Evolutionary conservation across 2,113 vertebrate species (phyloP), one percentile per base, ranked within the genome.

Genomic region (Pithys albifrons): DNA sequence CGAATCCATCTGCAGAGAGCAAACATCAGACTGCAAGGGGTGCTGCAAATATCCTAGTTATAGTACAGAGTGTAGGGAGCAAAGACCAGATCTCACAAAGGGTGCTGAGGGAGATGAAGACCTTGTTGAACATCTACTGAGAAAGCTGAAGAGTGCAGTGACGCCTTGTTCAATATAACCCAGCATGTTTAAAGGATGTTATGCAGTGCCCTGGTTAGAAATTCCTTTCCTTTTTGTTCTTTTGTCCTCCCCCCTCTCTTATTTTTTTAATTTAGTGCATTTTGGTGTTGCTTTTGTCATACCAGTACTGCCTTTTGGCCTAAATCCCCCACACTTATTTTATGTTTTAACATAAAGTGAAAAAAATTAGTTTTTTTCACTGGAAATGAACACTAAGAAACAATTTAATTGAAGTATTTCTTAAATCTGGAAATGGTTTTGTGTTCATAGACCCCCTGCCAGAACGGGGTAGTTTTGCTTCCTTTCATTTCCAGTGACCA

Each of bases 361-460:
- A 75, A 96, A 85, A 18, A 17, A 2, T 5, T 1, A 0, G 1
- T 3, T 73, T 72, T 94, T 90, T 85, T 9, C 52, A 24, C 70
- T 91, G 87, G 80, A 86, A 95, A 72, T 75, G 45, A 94, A n/a
- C 66, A 69, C 66, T 92, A 72, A 84, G 93, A 94, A 91, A 76
- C 70, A 89, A 78, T 93, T 89, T 87, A 89, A 87, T 82, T 69
- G 73, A 85, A 95, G 41, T 72, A 70, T 59, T 95, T 95, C 89
- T 89, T 79, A 85, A 96, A 96, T 94, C 93, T 95, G 96, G 89
- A 96, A 97, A 82, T 57, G 45, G 70, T 95, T 97, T 95, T 87
- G 61, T 89, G 80, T 94, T 96, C 93, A 95, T 35, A 95, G 91
- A 93, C 82, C 85, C 79, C 89, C 87, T 82, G 62, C 80, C 62